Conservation (phyloP, 2,888 invertebrate genomes). For the Chouioia cunea region DNA sequence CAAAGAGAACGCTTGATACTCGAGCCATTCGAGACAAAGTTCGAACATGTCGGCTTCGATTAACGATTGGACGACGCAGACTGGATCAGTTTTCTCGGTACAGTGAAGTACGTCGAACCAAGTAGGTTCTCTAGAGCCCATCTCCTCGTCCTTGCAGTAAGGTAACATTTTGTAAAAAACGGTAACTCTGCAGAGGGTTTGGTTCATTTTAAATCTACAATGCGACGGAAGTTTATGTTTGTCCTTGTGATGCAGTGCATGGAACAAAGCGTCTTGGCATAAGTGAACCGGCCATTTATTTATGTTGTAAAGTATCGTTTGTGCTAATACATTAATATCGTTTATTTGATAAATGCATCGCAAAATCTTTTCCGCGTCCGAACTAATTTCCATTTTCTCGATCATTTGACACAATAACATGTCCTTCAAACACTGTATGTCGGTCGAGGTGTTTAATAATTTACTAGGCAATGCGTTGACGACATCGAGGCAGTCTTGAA, state of each 20-base stretch:
- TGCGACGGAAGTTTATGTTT: constrained; percentile 57
- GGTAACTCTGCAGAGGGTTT: constrained; percentile 58
- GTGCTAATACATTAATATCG: constrained; percentile 57
- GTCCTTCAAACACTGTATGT: constrained; percentile 73
- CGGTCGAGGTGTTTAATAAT: constrained; percentile 70
- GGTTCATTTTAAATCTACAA: constrained; percentile 57
- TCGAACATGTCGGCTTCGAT: constrained; percentile 75
- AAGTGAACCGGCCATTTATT: constrained; percentile 60
- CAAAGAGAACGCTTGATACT: constrained; percentile 74
- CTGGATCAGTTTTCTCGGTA: constrained; percentile 69
- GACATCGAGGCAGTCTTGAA: constrained; percentile 67
- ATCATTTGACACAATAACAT: constrained; percentile 74
- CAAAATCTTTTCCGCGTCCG: constrained; percentile 55
- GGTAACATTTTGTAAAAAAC: constrained; percentile 63
- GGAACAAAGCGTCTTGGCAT: constrained; percentile 59
- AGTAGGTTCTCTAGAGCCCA: constrained; percentile 48
- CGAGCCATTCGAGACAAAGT: constrained; percentile 79
- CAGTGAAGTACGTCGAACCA: constrained; percentile 61
- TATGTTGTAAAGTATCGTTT: constrained; percentile 59
- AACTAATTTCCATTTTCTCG: constrained; percentile 70
- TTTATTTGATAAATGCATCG: constrained; percentile 60
- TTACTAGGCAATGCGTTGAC: constrained; percentile 74
- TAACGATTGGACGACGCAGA: constrained; percentile 71
- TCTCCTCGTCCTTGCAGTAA: constrained; percentile 52
- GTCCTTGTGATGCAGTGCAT: constrained; percentile 56